Conservation (phyloP, 2,888 invertebrate genomes). For the Cryptus armator region DNA sequence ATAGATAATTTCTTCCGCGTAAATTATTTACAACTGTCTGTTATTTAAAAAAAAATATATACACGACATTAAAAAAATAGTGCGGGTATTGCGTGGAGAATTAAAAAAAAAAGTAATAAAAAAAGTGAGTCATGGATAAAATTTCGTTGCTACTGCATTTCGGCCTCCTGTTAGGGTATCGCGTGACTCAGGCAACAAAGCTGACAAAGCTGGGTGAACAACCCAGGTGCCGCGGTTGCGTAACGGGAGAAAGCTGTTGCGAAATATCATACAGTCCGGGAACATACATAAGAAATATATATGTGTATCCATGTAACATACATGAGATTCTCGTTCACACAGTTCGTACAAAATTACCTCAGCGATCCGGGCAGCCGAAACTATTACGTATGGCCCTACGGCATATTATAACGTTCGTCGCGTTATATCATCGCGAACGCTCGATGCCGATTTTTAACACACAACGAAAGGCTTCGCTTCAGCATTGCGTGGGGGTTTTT, state of each 20-base stretch:
- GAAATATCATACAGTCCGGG: slow-evolving; percentile 70
- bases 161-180: slow-evolving; percentile 29
- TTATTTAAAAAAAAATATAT: neutral
- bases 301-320: slow-evolving; percentile 31
- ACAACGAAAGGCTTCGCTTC: neutral
- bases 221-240: slow-evolving; percentile 73
- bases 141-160: neutral
- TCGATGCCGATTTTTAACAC: neutral
- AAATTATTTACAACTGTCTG: neutral
- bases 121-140: neutral
- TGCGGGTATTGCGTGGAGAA: neutral
- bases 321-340: slow-evolving; percentile 35
- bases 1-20: too few species aligned
- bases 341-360: slow-evolving; percentile 35
- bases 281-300: slow-evolving; percentile 3
- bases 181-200: slow-evolving; percentile 52
- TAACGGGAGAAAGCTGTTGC: slow-evolving; percentile 81
- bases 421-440: neutral
- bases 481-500: neutral
- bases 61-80: neutral
- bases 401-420: slow-evolving; percentile 37
- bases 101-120: neutral
- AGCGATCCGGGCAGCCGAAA: slow-evolving; percentile 45
- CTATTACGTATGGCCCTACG: slow-evolving; percentile 60
- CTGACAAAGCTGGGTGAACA: slow-evolving; percentile 78